Base-by-base conservation (phyloP, 2,888 invertebrate species). In the Smittia aterrima region DNA sequence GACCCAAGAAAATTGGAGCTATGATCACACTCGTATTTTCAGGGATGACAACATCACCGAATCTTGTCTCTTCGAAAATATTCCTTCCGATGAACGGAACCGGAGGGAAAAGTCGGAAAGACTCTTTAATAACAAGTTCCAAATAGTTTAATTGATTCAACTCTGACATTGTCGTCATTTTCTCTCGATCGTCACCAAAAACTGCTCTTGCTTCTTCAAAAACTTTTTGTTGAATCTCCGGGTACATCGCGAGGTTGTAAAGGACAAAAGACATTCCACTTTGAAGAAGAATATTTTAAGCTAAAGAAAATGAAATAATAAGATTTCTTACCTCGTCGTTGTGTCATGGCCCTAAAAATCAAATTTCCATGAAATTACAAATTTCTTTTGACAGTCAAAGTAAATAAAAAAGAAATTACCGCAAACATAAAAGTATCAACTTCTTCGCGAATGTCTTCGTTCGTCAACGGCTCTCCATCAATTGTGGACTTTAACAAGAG, bases 341-440 rank as follows among this genome's bases (percentile, higher is more conserved):
- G 86, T 86, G 75, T 86, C 85, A 75, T 85, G 84, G 0, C 85
- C 85, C 81, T 87, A 90, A 80, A 91, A 91, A n/a, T 47, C 6
- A 47, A 47, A 38, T 7, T 38, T 38, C 11, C 38, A n/a, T 11
- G 11, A 53, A 53, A n/a, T 53, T 53, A 16, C 9, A 7, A 7
- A 53, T n/a, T 53, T 53, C 16, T n/a, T n/a, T n/a, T n/a, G n/a
- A n/a, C n/a, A n/a, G n/a, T n/a, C n/a, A n/a, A 11, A 53, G 53
- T 7, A 53, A n/a, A 6, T 53, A 6, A 11, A 53, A 13, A 7
- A n/a, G 3, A 20, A 16, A 7, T 20, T 9, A 88, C 89, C 80
- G 87, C 90, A 80, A 91, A 91, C 87, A 90, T 88, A 77, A 91
- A 90, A 0, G 91, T 91, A 77, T 90, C 88, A 0, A 90, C 89